These are phyloP conservation scores for Drosophila conformis DNA, from an alignment of 2,888 invertebrate genomes.

Conservation along the genomic window DNA sequence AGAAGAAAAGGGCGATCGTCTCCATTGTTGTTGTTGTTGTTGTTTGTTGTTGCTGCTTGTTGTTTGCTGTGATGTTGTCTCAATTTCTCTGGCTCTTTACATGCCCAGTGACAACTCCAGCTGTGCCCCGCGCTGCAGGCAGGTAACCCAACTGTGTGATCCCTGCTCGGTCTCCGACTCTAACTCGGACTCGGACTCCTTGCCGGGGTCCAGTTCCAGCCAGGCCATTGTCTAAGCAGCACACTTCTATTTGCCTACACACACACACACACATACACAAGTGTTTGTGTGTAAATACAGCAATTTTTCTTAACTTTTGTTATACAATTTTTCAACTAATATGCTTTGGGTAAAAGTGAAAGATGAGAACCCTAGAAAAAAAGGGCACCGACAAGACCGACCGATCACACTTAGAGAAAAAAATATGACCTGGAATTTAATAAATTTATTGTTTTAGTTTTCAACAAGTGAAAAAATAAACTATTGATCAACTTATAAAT, in stretches of 20 bases:
- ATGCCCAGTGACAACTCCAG: constrained; percentile 84
- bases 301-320: constrained; percentile 73
- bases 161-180: constrained; percentile 29
- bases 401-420: constrained; percentile 1
- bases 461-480: not conserved
- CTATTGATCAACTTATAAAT: not conserved
- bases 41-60: constrained; percentile 38
- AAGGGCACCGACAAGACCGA: constrained; percentile 60
- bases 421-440: not conserved
- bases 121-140: constrained; percentile 80
- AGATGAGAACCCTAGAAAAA: constrained; percentile 75
- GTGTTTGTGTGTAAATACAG: constrained; percentile 25
- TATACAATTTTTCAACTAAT: constrained; percentile 78
- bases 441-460: not conserved
- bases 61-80: constrained; percentile 53
- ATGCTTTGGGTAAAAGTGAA: constrained; percentile 67
- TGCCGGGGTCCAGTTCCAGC: constrained; percentile 57
- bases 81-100: constrained; percentile 79
- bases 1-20: constrained; percentile 48
- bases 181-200: constrained; percentile 29
- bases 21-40: constrained; percentile 37
- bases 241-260: constrained; percentile 65
- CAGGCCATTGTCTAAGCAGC: constrained; percentile 68
- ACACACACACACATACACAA: constrained; percentile 6
- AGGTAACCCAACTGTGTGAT: constrained; percentile 62